Percentiles rank a stretch among this genome's conserved stretches.
These are phyloP conservation scores for Acridotheres tristis DNA, from an alignment of 2,797 vertebrate genomes.

Conservation along the genomic window DNA sequence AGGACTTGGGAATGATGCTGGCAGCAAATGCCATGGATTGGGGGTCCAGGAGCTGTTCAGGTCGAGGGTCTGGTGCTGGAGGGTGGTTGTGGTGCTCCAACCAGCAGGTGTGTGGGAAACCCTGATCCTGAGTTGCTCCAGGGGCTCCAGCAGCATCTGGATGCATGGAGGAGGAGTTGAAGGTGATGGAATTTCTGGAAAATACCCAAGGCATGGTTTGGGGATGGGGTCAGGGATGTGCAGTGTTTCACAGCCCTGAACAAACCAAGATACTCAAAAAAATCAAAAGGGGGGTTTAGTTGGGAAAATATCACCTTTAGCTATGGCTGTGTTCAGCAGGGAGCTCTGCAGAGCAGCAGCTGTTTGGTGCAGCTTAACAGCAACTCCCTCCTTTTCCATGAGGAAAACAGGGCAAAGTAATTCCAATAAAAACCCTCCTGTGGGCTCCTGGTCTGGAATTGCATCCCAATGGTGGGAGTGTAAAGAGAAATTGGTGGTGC, in stretches of 20 bases:
- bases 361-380: background rate
- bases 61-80: background rate
- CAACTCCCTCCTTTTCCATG: background rate
- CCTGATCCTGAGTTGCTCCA: background rate
- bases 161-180: rapidly evolving
- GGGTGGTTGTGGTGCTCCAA: background rate
- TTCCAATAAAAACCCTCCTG: background rate
- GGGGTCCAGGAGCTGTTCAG: background rate
- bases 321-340: background rate
- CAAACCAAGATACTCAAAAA: background rate
- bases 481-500: rapidly evolving
- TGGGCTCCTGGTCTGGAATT: background rate
- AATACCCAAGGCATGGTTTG: rapidly evolving
- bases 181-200: background rate
- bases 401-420: background rate
- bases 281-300: background rate
- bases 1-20: background rate
- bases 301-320: background rate
- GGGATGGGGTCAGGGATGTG: background rate
- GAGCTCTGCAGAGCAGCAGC: background rate
- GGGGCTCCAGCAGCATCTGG: background rate
- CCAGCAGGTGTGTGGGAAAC: rapidly evolving
- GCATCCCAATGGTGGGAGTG: rapidly evolving
- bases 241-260: background rate
- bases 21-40: background rate